Evolutionary conservation across 2,113 vertebrate species (phyloP).

Genomic region (Ptyas mucosa): DNA sequence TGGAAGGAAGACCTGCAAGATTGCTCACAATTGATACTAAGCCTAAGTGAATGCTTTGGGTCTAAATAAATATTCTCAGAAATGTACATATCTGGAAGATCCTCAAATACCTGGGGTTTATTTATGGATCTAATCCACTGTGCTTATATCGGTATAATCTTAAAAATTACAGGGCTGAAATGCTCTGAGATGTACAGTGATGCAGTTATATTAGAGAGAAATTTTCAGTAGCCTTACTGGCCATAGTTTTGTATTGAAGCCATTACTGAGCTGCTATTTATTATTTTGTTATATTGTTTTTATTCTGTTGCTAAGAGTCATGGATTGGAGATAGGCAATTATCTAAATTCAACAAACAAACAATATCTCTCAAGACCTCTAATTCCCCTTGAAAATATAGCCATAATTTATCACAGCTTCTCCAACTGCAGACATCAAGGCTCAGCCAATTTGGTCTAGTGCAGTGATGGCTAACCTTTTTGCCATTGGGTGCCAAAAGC

Average conservation of each 20-base stretch:
- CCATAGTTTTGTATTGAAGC: constrained; percentile 17
- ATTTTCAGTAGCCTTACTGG: constrained; percentile 10
- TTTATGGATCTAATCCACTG: neutral
- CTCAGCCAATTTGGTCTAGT: neutral
- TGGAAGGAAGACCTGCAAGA: neutral
- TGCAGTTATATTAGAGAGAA: constrained; percentile 7
- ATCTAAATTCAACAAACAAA: neutral
- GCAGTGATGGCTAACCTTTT: too few species aligned
- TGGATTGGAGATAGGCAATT: neutral
- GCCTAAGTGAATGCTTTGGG: neutral
- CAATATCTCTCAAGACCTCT: neutral
- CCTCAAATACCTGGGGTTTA: neutral
- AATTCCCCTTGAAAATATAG: neutral
- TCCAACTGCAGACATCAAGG: neutral
- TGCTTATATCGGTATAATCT: constrained; percentile 2
- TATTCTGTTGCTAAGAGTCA: neutral
- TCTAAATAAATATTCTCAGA: neutral
- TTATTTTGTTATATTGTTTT: neutral
- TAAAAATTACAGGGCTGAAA: constrained; percentile 9
- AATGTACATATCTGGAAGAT: neutral
- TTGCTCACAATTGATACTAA: neutral
- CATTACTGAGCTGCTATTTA: neutral
- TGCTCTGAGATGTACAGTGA: neutral
- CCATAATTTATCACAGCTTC: neutral
- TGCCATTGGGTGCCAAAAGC: too few species aligned